A percentile compares a stretch with the other conserved stretches of the same genome.
phyloP scores from a whole-genome alignment of 2,113 vertebrate species.

The Chaenogobius annularis region DNA sequence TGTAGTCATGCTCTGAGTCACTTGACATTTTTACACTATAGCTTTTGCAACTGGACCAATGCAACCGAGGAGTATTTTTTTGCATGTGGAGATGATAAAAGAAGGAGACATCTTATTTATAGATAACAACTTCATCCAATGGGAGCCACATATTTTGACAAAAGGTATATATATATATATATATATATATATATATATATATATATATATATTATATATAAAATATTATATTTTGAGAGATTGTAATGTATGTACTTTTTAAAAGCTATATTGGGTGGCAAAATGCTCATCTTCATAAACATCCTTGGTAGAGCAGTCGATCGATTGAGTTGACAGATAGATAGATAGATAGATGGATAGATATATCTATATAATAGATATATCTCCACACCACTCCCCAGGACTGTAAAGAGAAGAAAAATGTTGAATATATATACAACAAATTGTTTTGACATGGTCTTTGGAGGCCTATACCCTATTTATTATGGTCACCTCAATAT shows the following conservation, averaged over 20 bases:
- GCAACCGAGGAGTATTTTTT: slow-evolving; percentile 43
- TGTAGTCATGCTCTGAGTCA: slow-evolving; percentile 32
- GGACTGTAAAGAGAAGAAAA: neutral
- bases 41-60: slow-evolving; percentile 48
- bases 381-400: no score
- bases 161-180: neutral
- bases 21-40: slow-evolving; percentile 59
- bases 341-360: no score
- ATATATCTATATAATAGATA: no score
- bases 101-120: slow-evolving; percentile 30
- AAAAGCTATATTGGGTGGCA: no score
- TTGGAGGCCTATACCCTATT: slow-evolving; percentile 9
- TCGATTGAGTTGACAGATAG: no score
- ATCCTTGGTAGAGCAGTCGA: no score
- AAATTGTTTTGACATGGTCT: neutral
- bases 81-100: slow-evolving; percentile 46
- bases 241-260: no score
- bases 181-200: no score
- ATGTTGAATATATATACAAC: neutral
- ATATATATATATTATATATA: no score
- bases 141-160: slow-evolving; percentile 51
- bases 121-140: slow-evolving; percentile 26
- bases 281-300: no score
- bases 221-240: no score
- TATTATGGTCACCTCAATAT: slow-evolving; percentile 44